phyloP scores from a whole-genome alignment of 2,888 invertebrate species.

The Melolontha melolontha region DNA sequence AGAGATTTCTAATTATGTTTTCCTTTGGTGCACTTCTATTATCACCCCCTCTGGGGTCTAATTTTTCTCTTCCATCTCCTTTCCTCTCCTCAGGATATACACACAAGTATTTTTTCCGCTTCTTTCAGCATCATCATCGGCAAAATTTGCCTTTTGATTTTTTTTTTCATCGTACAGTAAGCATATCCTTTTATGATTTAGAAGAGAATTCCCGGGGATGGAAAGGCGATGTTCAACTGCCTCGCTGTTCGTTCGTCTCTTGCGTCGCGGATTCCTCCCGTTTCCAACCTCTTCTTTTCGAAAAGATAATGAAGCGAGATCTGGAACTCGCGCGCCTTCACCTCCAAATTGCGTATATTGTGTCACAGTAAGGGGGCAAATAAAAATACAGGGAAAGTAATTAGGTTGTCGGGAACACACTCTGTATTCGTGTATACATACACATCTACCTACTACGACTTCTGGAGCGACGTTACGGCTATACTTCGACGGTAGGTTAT shows the following conservation, averaged over 20 bases:
- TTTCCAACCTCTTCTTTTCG: conserved; percentile 33
- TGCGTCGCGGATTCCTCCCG: conserved; percentile 8
- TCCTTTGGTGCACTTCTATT: conserved; percentile 60
- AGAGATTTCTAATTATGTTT: conserved; percentile 63
- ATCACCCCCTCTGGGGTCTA: conserved; percentile 55
- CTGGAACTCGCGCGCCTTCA: conserved; percentile 44
- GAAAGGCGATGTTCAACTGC: conserved; percentile 16
- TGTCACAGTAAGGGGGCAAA: conserved; percentile 63
- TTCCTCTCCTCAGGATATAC: conserved; percentile 18
- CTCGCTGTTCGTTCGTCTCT: conserved; percentile 25
- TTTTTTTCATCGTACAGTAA: conserved; percentile 53
- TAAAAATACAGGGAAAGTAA: conserved; percentile 65
- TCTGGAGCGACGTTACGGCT: conserved; percentile 35
- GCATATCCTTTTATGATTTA: conserved; percentile 61
- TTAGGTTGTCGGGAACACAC: conserved; percentile 71
- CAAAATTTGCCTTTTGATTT: conserved; percentile 62
- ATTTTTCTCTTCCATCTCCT: conserved; percentile 34
- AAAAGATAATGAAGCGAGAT: conserved; percentile 55
- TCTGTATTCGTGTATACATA: conserved; percentile 29
- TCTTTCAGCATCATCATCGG: conserved; percentile 35
- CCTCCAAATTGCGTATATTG: conserved; percentile 65
- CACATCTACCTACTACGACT: conserved; percentile 15
- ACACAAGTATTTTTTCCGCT: conserved; percentile 45
- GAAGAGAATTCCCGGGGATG: conserved; percentile 45
- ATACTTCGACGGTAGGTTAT: conserved; percentile 42